A percentile compares a stretch with the other conserved stretches of the same genome.
phyloP scores from a whole-genome alignment of 2,113 vertebrate genomes.

The Periophthalmus modestus region DNA sequence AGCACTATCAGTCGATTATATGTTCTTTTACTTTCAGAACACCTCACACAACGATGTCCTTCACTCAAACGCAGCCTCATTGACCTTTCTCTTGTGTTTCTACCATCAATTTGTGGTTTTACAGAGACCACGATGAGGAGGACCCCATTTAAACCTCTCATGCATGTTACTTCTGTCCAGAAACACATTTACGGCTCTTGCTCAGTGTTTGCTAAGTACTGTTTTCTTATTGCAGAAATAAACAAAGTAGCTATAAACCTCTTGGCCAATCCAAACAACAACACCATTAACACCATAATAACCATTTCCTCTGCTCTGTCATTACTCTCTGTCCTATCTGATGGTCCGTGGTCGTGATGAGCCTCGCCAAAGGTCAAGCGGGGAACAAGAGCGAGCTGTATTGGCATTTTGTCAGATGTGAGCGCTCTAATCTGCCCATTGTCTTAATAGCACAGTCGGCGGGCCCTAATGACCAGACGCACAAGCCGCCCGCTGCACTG shows the following conservation, averaged over 20 bases:
- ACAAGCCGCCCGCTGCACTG: slow-evolving; percentile 73
- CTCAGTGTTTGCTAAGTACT: neutral
- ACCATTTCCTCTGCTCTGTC: neutral
- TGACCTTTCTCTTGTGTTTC: no score
- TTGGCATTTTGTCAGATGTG: slow-evolving; percentile 70
- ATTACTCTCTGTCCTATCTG: slow-evolving; percentile 18
- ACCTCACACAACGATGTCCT: no score
- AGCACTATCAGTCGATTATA: no score
- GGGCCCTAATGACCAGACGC: slow-evolving; percentile 75
- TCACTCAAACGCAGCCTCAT: no score
- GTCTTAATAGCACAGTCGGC: slow-evolving; percentile 77
- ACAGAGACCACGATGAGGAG: neutral
- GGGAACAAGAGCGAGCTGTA: slow-evolving; percentile 53
- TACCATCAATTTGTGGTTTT: neutral
- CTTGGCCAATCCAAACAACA: slow-evolving; percentile 1
- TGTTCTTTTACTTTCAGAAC: no score
- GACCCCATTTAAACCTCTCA: neutral
- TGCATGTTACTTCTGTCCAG: neutral
- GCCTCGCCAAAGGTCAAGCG: slow-evolving; percentile 65
- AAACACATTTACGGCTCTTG: neutral
- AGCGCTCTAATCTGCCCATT: slow-evolving; percentile 72
- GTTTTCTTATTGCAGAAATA: slow-evolving; percentile 7
- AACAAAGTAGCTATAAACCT: slow-evolving; percentile 14
- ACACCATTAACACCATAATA: slow-evolving; percentile 22
- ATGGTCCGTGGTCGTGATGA: slow-evolving; percentile 38